Evolutionary conservation across 1,140 invertebrate genomes (phyloP), one percentile per base, ranked within the genome.

Genomic region (Eupeodes corollae): DNA sequence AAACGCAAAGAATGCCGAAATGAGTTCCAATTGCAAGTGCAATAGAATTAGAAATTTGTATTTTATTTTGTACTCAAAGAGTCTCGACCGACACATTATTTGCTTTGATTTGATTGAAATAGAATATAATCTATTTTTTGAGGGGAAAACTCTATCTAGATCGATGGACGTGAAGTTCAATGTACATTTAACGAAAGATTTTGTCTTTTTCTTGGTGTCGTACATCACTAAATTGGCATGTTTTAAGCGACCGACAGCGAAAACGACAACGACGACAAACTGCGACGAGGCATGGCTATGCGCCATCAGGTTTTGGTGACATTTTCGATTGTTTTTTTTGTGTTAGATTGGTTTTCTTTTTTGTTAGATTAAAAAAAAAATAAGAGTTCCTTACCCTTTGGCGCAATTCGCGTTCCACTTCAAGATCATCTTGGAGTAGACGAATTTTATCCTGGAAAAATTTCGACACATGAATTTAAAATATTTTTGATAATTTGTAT

Each of bases 351-450:
- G 5, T 32, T 43, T 43, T 30, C 11, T 37, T 37, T 37, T 37
- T 43, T 40, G 18, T 26, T 8, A 5, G 21, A 26, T 8, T 3
- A 26, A 26, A 26, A 26, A 26, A n/a, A n/a, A n/a, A n/a, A n/a
- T n/a, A n/a, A n/a, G n/a, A 26, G 21, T 12, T 41, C 47, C 86
- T 91, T 79, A 96, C 92, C 80, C 92, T 88, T 79, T 92, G 86
- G 75, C 92, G 85, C 70, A 96, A 78, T 77, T 96, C 92, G 71
- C 92, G 86, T 80, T 96, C 92, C 71, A 83, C 83, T 80, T 96
- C 92, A 76, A 96, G 79, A 78, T 96, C 92, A 80, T 96, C 92
- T 67, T 93, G 88, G 62, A 97, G 79, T 65, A 96, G 87, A 73
- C 92, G 88, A 73, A 96, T 91, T 79, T 95, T 95, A 76, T 96